A percentile compares a stretch with the other conserved stretches of the same genome.
Conservation (phyloP, 2,797 vertebrate species). For the Rhodeus uyekii region DNA sequence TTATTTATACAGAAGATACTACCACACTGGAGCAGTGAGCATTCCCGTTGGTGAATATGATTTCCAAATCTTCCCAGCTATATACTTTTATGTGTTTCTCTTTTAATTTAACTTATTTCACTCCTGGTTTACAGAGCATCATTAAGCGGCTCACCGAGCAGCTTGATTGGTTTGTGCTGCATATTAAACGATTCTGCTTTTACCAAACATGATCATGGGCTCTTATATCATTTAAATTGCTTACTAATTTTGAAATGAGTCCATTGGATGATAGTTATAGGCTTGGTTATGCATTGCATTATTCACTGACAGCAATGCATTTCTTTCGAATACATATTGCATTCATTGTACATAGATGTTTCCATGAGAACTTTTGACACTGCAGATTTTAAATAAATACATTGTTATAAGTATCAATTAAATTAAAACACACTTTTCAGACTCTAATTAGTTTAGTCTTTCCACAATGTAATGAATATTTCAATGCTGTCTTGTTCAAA, state of each 20-base stretch:
- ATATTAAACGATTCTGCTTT: conserved; percentile 22
- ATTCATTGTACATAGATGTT: not conserved
- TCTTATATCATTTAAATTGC: conserved; percentile 16
- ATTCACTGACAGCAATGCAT: not conserved
- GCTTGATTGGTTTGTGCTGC: conserved; percentile 38
- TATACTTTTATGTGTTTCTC: conserved; percentile 40
- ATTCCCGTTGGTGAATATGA: conserved; percentile 7
- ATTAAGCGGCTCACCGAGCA: conserved; percentile 32
- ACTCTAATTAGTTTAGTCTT: not conserved
- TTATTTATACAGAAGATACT: not conserved
- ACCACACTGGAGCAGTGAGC: not conserved
- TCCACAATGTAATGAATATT: not conserved
- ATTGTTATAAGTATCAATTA: too few species aligned
- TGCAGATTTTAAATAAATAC: too few species aligned
- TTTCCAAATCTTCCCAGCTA: conserved; percentile 29
- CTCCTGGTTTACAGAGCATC: conserved; percentile 36
- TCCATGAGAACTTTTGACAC: not conserved
- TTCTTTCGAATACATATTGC: not conserved
- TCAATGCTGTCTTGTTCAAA: not conserved
- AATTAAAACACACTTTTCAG: not conserved
- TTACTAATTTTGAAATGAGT: conserved; percentile 7
- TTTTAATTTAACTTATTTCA: conserved; percentile 39
- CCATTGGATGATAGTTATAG: not conserved
- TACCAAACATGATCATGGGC: conserved; percentile 1
- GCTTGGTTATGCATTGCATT: not conserved